Evolutionary conservation across 1,140 invertebrate genomes (phyloP), one percentile per base, ranked within the genome.

Genomic region (Nylanderia fulva): DNA sequence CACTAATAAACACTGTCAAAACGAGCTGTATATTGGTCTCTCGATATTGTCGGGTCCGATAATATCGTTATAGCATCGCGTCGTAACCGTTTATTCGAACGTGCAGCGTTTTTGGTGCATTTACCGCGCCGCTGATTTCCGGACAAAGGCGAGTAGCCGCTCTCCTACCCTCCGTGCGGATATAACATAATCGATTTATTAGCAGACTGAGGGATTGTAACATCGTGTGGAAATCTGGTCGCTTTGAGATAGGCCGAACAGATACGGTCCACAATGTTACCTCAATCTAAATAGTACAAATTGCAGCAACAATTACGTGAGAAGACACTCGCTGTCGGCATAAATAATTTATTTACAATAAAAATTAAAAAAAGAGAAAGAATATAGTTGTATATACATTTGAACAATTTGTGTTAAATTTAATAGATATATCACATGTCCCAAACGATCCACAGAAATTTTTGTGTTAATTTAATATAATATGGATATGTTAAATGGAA

Each of bases 101-200:
- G 79, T 64, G 64, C n/a, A 18, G 72, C 48, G 84, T 84, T 71
- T 83, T 86, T 82, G 42, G 63, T 85, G 74, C 83, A 79, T 85
- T 76, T 87, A 84, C 86, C 61, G 58, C 86, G 66, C 79, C 76
- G 42, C 36, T 82, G 86, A 72, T 79, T 87, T 80, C 86, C 71
- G 83, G 86, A 88, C 85, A 87, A 90, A 90, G 80, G 79, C 84
- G 80, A 82, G 42, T 56, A 83, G 71, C 68, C n/a, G n/a, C n/a
- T n/a, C n/a, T n/a, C n/a, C n/a, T n/a, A n/a, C n/a, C n/a, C 66
- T 72, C 87, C 60, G 29, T 61, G 29, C 33, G 86, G 36, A 82
- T 82, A 79, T 79, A 87, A n/a, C 60, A 58, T 87, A 84, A 74
- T 87, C 74, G 86, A 85, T 88, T 84, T 85, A 87, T 87, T 79